phyloP scores from a whole-genome alignment of 2,888 invertebrate species.

The Hymenopus coronatus region DNA sequence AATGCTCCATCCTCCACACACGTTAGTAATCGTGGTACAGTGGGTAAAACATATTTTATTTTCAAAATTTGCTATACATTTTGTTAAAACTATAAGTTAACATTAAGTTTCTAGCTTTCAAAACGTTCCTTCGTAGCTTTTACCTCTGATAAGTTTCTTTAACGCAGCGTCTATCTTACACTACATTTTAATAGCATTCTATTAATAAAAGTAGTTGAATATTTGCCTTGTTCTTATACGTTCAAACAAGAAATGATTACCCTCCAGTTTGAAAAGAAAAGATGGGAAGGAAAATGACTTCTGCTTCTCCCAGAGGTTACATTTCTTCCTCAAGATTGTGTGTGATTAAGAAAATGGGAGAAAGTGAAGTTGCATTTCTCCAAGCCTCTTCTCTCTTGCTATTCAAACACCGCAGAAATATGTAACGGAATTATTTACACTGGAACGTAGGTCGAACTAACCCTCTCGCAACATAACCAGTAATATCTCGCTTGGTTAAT shows the following conservation, averaged over 20 bases:
- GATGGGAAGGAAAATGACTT: background rate
- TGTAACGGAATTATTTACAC: background rate
- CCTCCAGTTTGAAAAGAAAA: background rate
- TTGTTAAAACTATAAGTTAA: too few species aligned
- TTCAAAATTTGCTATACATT: too few species aligned
- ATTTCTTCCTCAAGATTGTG: background rate
- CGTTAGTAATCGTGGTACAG: too few species aligned
- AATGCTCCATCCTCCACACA: too few species aligned
- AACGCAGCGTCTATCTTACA: too few species aligned
- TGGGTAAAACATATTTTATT: too few species aligned
- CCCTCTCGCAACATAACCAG: background rate
- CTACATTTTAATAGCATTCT: background rate
- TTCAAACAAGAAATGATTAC: background rate
- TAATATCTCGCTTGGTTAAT: background rate
- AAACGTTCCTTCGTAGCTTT: too few species aligned
- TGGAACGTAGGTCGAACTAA: background rate
- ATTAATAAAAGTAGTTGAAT: background rate
- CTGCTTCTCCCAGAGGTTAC: background rate
- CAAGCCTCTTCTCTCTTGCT: background rate
- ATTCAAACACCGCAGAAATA: background rate
- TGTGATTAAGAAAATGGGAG: background rate
- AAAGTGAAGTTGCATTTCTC: background rate
- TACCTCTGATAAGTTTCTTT: too few species aligned
- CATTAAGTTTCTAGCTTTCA: too few species aligned
- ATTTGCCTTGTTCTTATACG: background rate